Conservation (phyloP, 1,140 invertebrate genomes). For the Hetaerina americana region DNA sequence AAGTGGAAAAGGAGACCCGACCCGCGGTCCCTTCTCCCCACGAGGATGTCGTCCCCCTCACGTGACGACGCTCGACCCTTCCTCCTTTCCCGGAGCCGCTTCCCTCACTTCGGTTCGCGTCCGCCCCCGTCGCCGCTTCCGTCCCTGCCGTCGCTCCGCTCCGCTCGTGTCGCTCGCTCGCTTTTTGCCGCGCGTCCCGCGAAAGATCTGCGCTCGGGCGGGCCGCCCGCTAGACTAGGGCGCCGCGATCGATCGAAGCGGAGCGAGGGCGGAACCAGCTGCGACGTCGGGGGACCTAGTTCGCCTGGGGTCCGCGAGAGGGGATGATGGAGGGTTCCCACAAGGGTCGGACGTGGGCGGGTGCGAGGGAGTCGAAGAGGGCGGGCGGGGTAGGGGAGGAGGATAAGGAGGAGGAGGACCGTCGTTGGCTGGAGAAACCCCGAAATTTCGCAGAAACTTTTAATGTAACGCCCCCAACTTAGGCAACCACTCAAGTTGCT, state of each 20-base stretch:
- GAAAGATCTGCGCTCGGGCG: neutral
- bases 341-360: too few relatives aligned
- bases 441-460: too few relatives aligned
- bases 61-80: neutral
- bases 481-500: too few relatives aligned
- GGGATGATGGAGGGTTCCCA: too few relatives aligned
- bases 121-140: neutral
- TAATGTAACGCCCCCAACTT: too few relatives aligned
- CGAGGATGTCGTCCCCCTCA: neutral
- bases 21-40: neutral
- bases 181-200: neutral
- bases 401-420: too few relatives aligned
- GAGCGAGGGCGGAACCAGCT: neutral
- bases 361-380: too few relatives aligned
- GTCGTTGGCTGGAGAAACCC: too few relatives aligned
- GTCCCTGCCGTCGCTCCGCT: neutral
- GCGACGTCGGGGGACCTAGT: neutral
- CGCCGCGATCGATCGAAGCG: neutral
- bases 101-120: too few relatives aligned
- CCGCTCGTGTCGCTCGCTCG: too few relatives aligned
- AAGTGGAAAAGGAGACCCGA: too few relatives aligned
- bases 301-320: neutral
- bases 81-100: neutral
- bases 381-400: too few relatives aligned
- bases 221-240: neutral